Evolutionary conservation across 2,888 invertebrate genomes (phyloP), one percentile per base, ranked within the genome.

Genomic region (Odontocerum albicorne): DNA sequence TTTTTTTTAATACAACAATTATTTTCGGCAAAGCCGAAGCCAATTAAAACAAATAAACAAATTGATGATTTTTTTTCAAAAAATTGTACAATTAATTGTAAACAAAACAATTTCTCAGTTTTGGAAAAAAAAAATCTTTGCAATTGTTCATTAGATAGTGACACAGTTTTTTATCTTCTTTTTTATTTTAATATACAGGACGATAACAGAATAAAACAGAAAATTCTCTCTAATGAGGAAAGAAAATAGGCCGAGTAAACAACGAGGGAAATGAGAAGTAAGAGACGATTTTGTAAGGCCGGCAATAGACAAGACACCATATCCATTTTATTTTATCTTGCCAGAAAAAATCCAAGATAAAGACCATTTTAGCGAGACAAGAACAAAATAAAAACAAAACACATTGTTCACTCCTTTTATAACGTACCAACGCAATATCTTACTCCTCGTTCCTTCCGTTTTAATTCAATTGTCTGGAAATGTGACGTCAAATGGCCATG

Each of bases 301-400:
- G 36, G 35, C 31, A 19, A 16, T 32, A 40, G 22, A 38, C 50
- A 35, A 35, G 52, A 33, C 32, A 36, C 42, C 49, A 47, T 56
- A 35, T 60, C 42, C 59, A 39, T 59, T 62, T 51, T 38, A 47
- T 63, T 59, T 59, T 53, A 47, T 55, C 50, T 31, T 43, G 51
- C 31, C 22, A 54, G 39, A 55, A 33, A 32, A 46, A 57, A 52
- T 49, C 22, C 16, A 38, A 50, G 47, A 53, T 55, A 62, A 19
- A 12, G 20, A 13, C 20, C 33, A 7, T 27, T 27, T 27, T 27
- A 27, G 27, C 35, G 13, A 22, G 31, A 47, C 16, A 22, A 51
- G 27, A 15, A 19, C 13, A 42, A 27, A 21, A 15, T 22, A 45
- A 50, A 51, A 49, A 55, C 46, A 47, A 51, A 55, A 43, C 44